These are phyloP conservation scores for Spheniscus mendiculus DNA, from an alignment of 2,113 vertebrate genomes.

Conservation along the genomic window DNA sequence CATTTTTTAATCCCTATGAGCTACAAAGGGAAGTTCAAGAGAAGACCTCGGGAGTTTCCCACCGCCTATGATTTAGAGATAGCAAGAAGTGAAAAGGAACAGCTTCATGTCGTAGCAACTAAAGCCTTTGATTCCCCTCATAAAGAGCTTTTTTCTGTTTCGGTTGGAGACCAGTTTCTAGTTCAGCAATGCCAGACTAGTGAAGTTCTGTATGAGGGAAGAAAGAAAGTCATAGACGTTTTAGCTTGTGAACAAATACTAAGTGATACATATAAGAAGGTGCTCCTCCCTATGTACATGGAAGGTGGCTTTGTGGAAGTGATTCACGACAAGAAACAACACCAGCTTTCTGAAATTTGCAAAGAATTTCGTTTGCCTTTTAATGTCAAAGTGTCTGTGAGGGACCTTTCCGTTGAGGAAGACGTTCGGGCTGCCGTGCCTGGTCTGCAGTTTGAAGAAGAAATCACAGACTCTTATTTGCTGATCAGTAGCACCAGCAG, in stretches of 20 bases:
- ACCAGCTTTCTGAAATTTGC: conserved; percentile 79
- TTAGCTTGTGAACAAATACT: conserved; percentile 81
- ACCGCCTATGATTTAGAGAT: conserved; percentile 84
- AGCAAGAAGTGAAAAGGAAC: conserved; percentile 76
- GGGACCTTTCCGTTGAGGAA: conserved; percentile 80
- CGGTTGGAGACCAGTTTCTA: conserved; percentile 82
- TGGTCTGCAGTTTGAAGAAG: conserved; percentile 81
- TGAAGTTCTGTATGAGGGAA: conserved; percentile 66
- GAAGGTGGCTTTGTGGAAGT: conserved; percentile 87
- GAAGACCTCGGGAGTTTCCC: conserved; percentile 81
- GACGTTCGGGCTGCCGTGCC: conserved; percentile 79
- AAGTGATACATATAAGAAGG: conserved; percentile 59
- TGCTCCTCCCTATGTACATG: conserved; percentile 81
- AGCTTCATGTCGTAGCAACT: conserved; percentile 83
- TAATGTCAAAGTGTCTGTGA: conserved; percentile 84
- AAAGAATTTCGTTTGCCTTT: conserved; percentile 80
- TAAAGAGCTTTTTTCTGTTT: conserved; percentile 76
- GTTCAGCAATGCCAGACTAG: conserved; percentile 69
- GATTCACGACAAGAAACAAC: conserved; percentile 82
- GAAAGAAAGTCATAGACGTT: conserved; percentile 52
- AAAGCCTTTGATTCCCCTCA: conserved; percentile 75
- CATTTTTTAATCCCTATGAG: conserved; percentile 84
- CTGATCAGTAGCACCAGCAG: conserved; percentile 74
- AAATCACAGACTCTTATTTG: conserved; percentile 83
- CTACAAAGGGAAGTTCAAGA: conserved; percentile 86